Conservation (phyloP, 1,140 invertebrate species). For the Acromyrmex charruanus region DNA sequence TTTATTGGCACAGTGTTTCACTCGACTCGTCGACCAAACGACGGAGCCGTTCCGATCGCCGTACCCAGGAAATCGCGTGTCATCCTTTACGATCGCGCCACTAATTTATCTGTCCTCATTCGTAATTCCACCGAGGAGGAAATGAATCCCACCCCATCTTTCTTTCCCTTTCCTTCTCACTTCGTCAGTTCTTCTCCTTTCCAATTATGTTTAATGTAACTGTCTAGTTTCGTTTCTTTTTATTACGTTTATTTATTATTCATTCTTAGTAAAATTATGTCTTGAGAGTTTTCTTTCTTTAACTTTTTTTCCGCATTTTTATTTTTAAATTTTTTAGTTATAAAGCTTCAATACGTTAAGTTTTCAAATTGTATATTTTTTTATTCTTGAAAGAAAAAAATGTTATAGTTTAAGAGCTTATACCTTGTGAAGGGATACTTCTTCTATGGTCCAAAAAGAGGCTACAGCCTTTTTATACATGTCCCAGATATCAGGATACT, state of each 20-base stretch:
- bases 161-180: background rate
- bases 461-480: constrained; percentile 99
- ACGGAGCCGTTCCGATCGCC: constrained; percentile 30
- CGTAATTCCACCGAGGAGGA: constrained; percentile 51
- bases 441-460: constrained; percentile 99
- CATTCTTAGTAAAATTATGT: background rate
- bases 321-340: background rate
- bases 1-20: constrained; percentile 79
- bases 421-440: constrained; percentile 96
- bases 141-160: constrained; percentile 53
- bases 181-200: background rate
- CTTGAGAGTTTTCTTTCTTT: background rate
- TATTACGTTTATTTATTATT: constrained; percentile 27
- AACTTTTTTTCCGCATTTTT: background rate
- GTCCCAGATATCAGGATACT: constrained; percentile 98
- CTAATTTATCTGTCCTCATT: constrained; percentile 72
- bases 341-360: background rate
- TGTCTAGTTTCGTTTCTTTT: background rate
- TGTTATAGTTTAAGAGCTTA: constrained; percentile 60
- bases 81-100: constrained; percentile 67
- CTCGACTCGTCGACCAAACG: constrained; percentile 56
- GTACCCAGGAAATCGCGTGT: constrained; percentile 66
- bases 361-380: background rate
- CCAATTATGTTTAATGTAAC: constrained; percentile 39
- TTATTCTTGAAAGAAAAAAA: background rate